These are phyloP conservation scores for Protonemura montana DNA, from an alignment of 2,888 invertebrate genomes.

Conservation along the genomic window DNA sequence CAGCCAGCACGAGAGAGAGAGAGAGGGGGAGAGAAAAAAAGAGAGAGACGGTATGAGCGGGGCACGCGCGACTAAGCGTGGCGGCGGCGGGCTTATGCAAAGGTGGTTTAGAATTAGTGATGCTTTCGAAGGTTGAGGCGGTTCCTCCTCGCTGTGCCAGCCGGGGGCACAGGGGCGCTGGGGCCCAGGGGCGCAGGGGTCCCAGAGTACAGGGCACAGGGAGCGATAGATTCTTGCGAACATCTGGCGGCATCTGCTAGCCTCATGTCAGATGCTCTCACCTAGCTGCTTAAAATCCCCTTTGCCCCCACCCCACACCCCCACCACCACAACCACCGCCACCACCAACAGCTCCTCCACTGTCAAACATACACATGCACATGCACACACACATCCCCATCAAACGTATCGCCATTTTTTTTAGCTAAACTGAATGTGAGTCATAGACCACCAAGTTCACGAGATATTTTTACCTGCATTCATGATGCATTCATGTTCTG, in stretches of 20 bases:
- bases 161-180: conserved; percentile 47
- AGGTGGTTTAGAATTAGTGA: conserved; percentile 54
- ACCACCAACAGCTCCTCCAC: conserved; percentile 42
- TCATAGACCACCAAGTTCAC: too few species aligned
- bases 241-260: conserved; percentile 46
- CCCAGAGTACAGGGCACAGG: conserved; percentile 39
- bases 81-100: conserved; percentile 52
- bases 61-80: conserved; percentile 48
- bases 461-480: too few species aligned
- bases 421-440: too few species aligned
- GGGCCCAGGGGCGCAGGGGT: conserved; percentile 49
- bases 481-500: too few species aligned
- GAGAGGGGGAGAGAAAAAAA: background rate
- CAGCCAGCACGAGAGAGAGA: background rate
- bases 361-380: too few species aligned
- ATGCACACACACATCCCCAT: too few species aligned
- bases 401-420: too few species aligned
- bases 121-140: conserved; percentile 45
- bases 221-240: conserved; percentile 49
- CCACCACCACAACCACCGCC: conserved; percentile 33
- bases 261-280: conserved; percentile 47
- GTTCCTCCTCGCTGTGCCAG: background rate
- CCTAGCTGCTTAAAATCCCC: background rate
- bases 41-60: conserved; percentile 35
- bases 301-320: conserved; percentile 23